A percentile compares a stretch with the other conserved stretches of the same genome.
Evolutionary conservation across 1,140 invertebrate species (phyloP).

Genomic region (Meloidogyne chitwoodi): DNA sequence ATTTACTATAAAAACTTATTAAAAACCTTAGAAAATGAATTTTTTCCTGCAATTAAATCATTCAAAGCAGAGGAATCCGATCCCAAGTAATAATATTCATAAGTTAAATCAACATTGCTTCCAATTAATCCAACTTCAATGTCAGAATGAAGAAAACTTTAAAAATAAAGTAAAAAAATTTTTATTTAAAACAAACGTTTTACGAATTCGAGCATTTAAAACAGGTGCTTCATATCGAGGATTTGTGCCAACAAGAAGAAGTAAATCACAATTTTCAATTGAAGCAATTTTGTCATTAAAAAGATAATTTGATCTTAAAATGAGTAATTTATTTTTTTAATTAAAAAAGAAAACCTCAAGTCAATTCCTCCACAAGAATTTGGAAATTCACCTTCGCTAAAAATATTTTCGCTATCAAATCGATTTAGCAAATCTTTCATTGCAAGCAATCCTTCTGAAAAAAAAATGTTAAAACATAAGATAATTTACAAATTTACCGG

Average conservation of each 20-base stretch:
- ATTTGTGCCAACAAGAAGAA: slow-evolving; percentile 91
- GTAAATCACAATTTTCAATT: slow-evolving; percentile 85
- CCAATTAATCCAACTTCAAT: slow-evolving; percentile 74
- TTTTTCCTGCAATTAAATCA: slow-evolving; percentile 62
- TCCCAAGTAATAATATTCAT: slow-evolving; percentile 72
- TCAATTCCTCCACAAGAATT: slow-evolving; percentile 79
- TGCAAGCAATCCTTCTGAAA: slow-evolving; percentile 71
- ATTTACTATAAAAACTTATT: neutral
- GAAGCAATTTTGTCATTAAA: slow-evolving; percentile 65
- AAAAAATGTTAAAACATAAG: neutral
- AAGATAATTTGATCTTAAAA: slow-evolving; percentile 62
- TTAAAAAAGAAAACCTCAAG: slow-evolving; percentile 66
- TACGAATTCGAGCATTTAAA: slow-evolving; percentile 88
- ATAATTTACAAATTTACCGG: slow-evolving; percentile 63
- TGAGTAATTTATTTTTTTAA: neutral
- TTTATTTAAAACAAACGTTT: slow-evolving; percentile 61
- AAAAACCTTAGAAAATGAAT: slow-evolving; percentile 52
- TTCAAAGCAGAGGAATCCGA: slow-evolving; percentile 40
- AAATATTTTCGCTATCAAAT: slow-evolving; percentile 78
- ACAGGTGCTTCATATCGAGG: slow-evolving; percentile 94
- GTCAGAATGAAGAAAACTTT: slow-evolving; percentile 64
- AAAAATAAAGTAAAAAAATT: slow-evolving; percentile 23
- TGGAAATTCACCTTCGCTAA: slow-evolving; percentile 84
- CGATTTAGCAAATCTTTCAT: slow-evolving; percentile 90
- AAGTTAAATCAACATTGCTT: slow-evolving; percentile 84